These are phyloP conservation scores for Xanthorhoe spadicearia DNA, from an alignment of 2,888 invertebrate species.

Conservation along the genomic window DNA sequence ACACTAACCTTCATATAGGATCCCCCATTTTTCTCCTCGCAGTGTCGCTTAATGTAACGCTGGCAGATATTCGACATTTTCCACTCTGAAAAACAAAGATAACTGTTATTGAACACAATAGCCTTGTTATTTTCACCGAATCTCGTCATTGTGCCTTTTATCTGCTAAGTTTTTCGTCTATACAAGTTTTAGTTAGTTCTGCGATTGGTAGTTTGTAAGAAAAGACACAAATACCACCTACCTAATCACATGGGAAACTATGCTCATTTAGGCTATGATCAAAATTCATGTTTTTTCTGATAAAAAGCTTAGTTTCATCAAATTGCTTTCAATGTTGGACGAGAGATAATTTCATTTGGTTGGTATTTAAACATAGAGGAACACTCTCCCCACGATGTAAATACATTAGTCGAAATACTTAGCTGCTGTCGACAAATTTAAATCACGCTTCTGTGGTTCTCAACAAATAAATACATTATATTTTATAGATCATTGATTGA, in stretches of 20 bases:
- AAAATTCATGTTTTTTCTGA: neutral
- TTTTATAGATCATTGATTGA: no score
- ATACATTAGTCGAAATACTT: constrained; percentile 29
- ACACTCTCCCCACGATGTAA: constrained; percentile 15
- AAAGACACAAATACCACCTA: neutral
- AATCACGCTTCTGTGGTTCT: constrained; percentile 46
- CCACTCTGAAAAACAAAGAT: constrained; percentile 67
- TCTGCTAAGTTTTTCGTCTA: constrained; percentile 38
- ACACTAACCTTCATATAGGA: constrained; percentile 78
- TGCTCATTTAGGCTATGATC: neutral
- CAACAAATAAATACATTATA: constrained; percentile 3
- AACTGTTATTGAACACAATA: constrained; percentile 40
- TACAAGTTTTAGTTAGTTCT: constrained; percentile 37
- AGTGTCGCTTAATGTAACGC: constrained; percentile 71
- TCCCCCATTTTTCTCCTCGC: constrained; percentile 70
- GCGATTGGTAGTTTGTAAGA: constrained; percentile 16
- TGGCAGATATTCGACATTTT: constrained; percentile 80
- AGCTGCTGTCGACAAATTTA: constrained; percentile 52
- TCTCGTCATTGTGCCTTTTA: constrained; percentile 34
- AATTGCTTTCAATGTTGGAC: no score
- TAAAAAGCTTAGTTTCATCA: no score
- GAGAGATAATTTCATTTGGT: no score
- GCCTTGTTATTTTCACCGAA: constrained; percentile 42
- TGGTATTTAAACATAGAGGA: no score
- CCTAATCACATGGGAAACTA: neutral